Base-by-base conservation (phyloP, 2,888 invertebrate genomes). In the Nomada fabriciana region DNA sequence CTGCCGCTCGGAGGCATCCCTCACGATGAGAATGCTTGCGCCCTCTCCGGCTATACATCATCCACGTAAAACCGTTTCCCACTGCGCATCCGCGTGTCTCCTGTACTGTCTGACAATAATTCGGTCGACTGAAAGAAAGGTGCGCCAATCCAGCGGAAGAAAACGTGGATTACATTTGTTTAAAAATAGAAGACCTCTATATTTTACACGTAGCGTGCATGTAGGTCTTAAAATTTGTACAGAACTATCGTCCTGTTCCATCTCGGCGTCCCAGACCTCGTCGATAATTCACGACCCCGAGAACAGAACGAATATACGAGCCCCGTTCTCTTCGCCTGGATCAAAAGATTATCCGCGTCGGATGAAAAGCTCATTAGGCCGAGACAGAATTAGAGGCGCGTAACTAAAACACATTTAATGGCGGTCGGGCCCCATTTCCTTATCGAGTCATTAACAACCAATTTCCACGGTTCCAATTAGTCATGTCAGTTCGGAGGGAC, bases 1-100 rank as follows among this genome's bases (percentile, higher is more conserved):
- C 89, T 86, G 87, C 82, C 88, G 89, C 91, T 89, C 83, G 85
- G 86, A 88, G 90, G 90, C 89, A 89, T 89, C 88, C 83, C 88
- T 87, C 80, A 82, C 87, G 83, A 89, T 88, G 90, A 88, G 85
- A 89, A 89, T 88, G 82, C 82, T 77, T 42, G 64, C 47, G 63
- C 72, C 36, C 63, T 76, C 80, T 75, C 50, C 50, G 20, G 43
- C 60, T 65, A 82, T 67, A 61, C 77, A 70, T 83, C 64, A 78
- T 63, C 57, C 53, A 20, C 65, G 25, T 55, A 42, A 68, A 55
- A 72, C 69, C 78, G 69, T 55, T 78, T 77, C 53, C 53, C 73
- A 50, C 50, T 55, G 60, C 43, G 52, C 25, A 57, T 64, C 68
- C 67, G n/a, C 53, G 53, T 36, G 61, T 18, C 10, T 20, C n/a